Conservation (phyloP, 2,113 vertebrate species). For the Paracanthobrama guichenoti region DNA sequence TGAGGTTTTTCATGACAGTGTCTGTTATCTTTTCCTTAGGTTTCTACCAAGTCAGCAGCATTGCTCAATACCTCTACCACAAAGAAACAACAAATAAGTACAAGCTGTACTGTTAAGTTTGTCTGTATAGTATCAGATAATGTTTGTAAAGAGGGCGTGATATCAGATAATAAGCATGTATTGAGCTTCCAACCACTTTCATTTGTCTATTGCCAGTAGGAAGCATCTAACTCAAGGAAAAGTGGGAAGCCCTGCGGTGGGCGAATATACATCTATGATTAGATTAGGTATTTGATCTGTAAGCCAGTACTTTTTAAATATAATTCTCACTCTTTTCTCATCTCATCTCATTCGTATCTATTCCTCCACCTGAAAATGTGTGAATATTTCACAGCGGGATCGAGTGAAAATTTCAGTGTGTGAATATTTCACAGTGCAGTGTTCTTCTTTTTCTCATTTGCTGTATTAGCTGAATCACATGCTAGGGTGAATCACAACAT, state of each 20-base stretch:
- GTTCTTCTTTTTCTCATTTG: neutral
- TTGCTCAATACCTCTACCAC: neutral
- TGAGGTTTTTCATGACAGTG: neutral
- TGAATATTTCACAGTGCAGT: neutral
- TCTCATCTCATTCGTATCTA: neutral
- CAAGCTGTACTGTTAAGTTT: neutral
- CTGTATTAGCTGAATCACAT: neutral
- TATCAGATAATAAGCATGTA: neutral
- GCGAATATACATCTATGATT: neutral
- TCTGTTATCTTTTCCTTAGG: slow-evolving; percentile 6
- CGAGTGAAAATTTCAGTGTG: neutral
- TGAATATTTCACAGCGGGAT: neutral
- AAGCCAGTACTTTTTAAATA: neutral
- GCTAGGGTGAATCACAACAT: neutral
- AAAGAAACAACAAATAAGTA: neutral
- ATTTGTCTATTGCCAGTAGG: neutral
- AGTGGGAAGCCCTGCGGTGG: neutral
- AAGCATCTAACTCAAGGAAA: neutral
- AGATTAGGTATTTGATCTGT: neutral
- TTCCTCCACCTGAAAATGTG: neutral
- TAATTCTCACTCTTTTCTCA: neutral
- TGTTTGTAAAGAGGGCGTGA: neutral
- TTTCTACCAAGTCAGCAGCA: slow-evolving; percentile 20
- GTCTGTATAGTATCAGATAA: slow-evolving; percentile 22
- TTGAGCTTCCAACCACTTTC: slow-evolving; percentile 16